phyloP scores from a whole-genome alignment of 2,888 invertebrate genomes.

The Lottia gigantea region DNA sequence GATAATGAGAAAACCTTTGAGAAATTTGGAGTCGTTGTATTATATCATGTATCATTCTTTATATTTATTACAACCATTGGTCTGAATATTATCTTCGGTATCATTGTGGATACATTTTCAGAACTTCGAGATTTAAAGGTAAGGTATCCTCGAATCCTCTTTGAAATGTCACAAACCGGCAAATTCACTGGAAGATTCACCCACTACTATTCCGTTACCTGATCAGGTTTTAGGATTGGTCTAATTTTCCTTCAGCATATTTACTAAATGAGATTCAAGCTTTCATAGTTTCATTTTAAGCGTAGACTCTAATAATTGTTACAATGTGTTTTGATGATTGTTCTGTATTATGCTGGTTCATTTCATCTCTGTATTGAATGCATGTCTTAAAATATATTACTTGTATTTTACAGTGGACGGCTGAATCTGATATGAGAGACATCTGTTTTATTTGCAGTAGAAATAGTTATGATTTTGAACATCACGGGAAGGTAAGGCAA shows the following conservation, averaged over 20 bases:
- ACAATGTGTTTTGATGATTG: no score
- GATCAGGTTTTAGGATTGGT: no score
- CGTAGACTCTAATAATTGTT: no score
- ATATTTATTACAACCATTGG: slow-evolving; percentile 69
- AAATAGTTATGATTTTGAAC: slow-evolving; percentile 68
- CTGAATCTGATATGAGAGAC: slow-evolving; percentile 68
- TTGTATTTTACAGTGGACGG: slow-evolving; percentile 61
- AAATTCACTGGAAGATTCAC: no score
- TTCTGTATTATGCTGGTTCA: no score
- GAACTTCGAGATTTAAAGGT: slow-evolving; percentile 68
- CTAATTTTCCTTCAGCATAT: no score
- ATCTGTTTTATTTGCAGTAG: slow-evolving; percentile 68
- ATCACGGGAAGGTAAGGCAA: slow-evolving; percentile 66
- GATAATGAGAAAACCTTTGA: slow-evolving; percentile 57
- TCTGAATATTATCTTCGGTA: slow-evolving; percentile 69
- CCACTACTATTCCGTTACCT: no score
- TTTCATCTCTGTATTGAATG: no score
- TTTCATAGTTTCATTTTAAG: no score
- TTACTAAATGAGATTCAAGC: no score
- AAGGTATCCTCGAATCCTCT: neutral
- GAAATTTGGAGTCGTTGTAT: slow-evolving; percentile 62
- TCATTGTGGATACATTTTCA: slow-evolving; percentile 69
- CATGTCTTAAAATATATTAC: no score
- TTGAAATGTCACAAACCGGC: no score
- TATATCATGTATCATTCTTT: slow-evolving; percentile 68